phyloP scores from a whole-genome alignment of 2,797 vertebrate species.

The Lophotriccus pileatus region DNA sequence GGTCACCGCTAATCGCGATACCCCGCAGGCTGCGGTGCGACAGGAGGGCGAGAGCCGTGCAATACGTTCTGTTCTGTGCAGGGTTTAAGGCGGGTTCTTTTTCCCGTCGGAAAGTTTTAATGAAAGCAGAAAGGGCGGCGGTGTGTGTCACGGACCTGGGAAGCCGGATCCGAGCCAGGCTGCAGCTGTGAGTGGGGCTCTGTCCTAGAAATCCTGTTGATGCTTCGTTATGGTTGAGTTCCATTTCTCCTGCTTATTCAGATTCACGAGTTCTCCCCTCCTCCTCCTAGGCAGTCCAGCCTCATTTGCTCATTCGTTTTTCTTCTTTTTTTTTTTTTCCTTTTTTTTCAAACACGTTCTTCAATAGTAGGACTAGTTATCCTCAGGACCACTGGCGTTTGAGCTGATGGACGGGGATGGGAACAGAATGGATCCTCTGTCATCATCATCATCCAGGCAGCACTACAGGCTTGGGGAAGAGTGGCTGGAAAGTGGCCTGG shows the following conservation, averaged over 20 bases:
- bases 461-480: not conserved
- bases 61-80: rapidly evolving
- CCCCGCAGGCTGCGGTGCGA: not conserved
- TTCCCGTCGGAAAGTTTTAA: not conserved
- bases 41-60: rapidly evolving
- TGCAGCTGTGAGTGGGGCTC: not conserved
- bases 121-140: not conserved
- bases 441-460: too few relatives aligned
- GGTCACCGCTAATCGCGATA: not conserved
- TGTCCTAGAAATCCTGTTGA: not conserved
- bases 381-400: not conserved
- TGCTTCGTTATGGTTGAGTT: not conserved
- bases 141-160: not conserved
- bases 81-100: not conserved
- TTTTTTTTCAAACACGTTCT: not conserved
- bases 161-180: not conserved
- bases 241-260: not conserved
- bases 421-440: not conserved
- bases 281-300: not conserved
- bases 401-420: not conserved
- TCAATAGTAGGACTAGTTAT: not conserved
- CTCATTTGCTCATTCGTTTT: rapidly evolving
- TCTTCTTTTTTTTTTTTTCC: too few relatives aligned
- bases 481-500: not conserved
- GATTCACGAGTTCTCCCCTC: not conserved